phyloP scores from a whole-genome alignment of 2,888 invertebrate genomes.

The Rhamnusium bicolor region DNA sequence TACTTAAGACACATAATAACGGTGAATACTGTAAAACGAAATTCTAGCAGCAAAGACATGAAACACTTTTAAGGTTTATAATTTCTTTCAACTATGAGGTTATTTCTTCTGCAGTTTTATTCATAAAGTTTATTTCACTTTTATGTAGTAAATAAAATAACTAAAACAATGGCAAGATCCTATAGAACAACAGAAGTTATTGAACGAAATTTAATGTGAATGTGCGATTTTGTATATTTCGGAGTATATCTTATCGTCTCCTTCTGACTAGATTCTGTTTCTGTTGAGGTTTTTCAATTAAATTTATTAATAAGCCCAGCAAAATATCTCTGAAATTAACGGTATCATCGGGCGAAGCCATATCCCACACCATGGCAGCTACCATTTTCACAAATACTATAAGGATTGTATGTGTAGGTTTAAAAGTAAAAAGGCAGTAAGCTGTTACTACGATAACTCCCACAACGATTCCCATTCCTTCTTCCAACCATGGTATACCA shows the following conservation, averaged over 20 bases:
- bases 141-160: background rate
- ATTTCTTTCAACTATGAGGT: background rate
- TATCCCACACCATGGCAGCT: constrained; percentile 79
- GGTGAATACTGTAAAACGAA: background rate
- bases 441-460: too few relatives aligned
- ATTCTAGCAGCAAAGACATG: background rate
- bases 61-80: background rate
- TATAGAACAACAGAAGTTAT: background rate
- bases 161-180: background rate
- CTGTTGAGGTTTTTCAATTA: too few relatives aligned
- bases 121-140: background rate
- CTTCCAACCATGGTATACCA: too few relatives aligned
- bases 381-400: constrained; percentile 82
- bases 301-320: constrained; percentile 73
- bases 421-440: constrained; percentile 78
- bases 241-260: background rate
- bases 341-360: constrained; percentile 76
- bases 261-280: too few relatives aligned
- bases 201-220: background rate
- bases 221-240: too few relatives aligned
- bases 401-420: constrained; percentile 80
- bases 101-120: background rate
- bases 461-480: too few relatives aligned
- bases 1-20: constrained; percentile 6
- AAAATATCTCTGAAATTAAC: constrained; percentile 73